These are phyloP conservation scores for Clitarchus hookeri DNA, from an alignment of 2,888 invertebrate genomes.

Conservation along the genomic window DNA sequence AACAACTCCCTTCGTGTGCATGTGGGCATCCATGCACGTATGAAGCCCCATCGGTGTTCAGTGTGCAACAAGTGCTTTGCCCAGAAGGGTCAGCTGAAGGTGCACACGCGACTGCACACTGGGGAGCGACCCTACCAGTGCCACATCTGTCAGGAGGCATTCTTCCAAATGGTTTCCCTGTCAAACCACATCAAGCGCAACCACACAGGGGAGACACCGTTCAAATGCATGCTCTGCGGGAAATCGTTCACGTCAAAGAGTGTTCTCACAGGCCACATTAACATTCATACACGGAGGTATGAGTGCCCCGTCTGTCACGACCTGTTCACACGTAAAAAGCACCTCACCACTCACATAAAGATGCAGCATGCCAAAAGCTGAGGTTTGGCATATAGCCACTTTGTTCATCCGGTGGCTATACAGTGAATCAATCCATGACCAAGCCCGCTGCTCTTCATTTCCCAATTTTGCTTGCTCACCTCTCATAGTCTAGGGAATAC, in stretches of 20 bases:
- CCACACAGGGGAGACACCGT: slow-evolving; percentile 23
- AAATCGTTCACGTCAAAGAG: slow-evolving; percentile 11
- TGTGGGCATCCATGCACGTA: slow-evolving; percentile 21
- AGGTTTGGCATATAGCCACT: slow-evolving; percentile 10
- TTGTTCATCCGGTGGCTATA: not conserved
- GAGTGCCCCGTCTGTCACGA: slow-evolving; percentile 22
- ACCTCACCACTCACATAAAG: slow-evolving; percentile 19
- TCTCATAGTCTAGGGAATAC: too few species aligned
- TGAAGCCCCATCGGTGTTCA: slow-evolving; percentile 12
- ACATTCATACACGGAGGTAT: slow-evolving; percentile 18
- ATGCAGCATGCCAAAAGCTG: slow-evolving; percentile 20
- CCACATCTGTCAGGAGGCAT: slow-evolving; percentile 16
- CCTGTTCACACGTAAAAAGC: slow-evolving; percentile 18
- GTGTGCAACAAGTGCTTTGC: slow-evolving; percentile 22
- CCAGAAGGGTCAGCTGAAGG: slow-evolving; percentile 17
- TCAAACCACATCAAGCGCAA: slow-evolving; percentile 21
- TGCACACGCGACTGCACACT: slow-evolving; percentile 28
- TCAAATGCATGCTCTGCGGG: slow-evolving; percentile 23
- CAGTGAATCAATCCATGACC: not conserved
- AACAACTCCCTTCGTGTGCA: slow-evolving; percentile 24
- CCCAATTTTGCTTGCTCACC: not conserved
- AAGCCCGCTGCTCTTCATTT: not conserved
- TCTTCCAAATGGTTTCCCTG: slow-evolving; percentile 21
- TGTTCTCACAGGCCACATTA: slow-evolving; percentile 19
- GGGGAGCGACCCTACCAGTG: slow-evolving; percentile 29